A percentile compares a stretch with the other conserved stretches of the same genome.
phyloP scores from a whole-genome alignment of 2,797 vertebrate genomes.

The Emydoidea blandingii region DNA sequence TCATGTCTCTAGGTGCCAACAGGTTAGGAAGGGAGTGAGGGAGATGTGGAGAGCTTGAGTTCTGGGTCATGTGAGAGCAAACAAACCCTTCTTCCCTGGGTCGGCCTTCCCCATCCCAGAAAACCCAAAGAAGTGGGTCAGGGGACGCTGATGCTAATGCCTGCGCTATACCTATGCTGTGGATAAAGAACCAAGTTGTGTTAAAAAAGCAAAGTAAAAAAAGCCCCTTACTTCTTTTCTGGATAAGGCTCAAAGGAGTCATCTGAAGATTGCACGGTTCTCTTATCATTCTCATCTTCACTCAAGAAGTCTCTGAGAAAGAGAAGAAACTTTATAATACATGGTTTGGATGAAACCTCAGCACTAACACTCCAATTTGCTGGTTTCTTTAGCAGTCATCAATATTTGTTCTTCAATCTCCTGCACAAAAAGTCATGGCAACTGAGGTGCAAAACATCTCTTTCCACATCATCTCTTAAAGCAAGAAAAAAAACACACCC shows the following conservation, averaged over 20 bases:
- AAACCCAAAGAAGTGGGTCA: background rate
- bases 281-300: slow-evolving; percentile 83
- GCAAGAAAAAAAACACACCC: background rate
- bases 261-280: slow-evolving; percentile 81
- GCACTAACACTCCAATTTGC: fast-evolving
- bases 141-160: background rate
- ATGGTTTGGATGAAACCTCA: fast-evolving
- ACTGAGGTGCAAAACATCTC: background rate
- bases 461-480: fast-evolving
- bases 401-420: fast-evolving
- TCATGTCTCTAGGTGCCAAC: background rate
- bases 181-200: background rate
- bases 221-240: slow-evolving; percentile 85
- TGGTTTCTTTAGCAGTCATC: background rate
- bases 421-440: fast-evolving
- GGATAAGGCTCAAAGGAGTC: slow-evolving; percentile 87
- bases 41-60: fast-evolving
- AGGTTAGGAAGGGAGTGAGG: background rate
- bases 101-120: fast-evolving
- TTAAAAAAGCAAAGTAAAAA: fast-evolving
- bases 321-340: slow-evolving; percentile 48
- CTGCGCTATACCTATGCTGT: background rate
- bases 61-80: fast-evolving
- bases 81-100: fast-evolving
- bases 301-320: slow-evolving; percentile 83